Evolutionary conservation across 1,140 invertebrate species (phyloP).

Genomic region (Eumeta japonica): DNA sequence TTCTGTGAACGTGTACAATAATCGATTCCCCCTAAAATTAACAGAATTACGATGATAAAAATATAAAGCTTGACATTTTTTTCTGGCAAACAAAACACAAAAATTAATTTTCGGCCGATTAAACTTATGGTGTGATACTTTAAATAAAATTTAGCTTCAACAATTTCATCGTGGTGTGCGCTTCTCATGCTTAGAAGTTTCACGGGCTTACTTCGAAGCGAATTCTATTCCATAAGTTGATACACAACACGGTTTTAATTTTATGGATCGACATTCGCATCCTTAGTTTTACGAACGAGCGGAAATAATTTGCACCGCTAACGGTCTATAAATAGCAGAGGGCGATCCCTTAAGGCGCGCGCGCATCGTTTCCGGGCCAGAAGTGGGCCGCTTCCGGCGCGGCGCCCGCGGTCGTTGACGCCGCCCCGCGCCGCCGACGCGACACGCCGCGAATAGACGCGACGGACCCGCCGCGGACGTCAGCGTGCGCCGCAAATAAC

Average conservation of each 20-base stretch:
- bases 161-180: too few species aligned
- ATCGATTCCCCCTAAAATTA: too few species aligned
- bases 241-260: background rate
- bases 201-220: background rate
- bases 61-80: too few species aligned
- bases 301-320: conserved; percentile 18
- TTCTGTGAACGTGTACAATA: too few species aligned
- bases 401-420: conserved; percentile 43
- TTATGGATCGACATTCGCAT: background rate
- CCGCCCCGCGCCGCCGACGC: too few species aligned
- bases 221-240: background rate
- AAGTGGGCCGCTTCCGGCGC: conserved; percentile 52
- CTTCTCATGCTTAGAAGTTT: background rate
- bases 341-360: conserved; percentile 50
- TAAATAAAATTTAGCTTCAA: too few species aligned
- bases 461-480: too few species aligned
- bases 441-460: conserved; percentile 8
- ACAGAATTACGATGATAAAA: too few species aligned
- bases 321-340: conserved; percentile 42
- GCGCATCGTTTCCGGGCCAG: conserved; percentile 51
- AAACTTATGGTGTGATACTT: too few species aligned
- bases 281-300: background rate
- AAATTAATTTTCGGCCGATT: too few species aligned
- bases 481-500: background rate
- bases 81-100: too few species aligned